These are phyloP conservation scores for Leucoraja erinaceus DNA, from an alignment of 2,113 vertebrate genomes.

Conservation along the genomic window DNA sequence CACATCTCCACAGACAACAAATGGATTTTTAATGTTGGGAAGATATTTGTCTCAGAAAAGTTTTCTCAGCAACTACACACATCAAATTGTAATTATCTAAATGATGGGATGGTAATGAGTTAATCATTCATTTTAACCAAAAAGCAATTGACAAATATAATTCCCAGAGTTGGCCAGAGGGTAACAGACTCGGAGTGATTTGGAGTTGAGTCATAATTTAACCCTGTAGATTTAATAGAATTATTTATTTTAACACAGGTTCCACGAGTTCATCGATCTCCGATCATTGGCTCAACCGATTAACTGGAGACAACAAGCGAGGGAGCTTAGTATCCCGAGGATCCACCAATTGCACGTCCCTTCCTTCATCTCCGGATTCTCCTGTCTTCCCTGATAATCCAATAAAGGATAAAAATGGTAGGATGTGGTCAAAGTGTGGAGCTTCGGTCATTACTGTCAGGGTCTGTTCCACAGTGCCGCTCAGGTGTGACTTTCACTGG, in stretches of 20 bases:
- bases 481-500: neutral
- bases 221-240: neutral
- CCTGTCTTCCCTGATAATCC: conserved; percentile 52
- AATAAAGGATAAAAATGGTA: conserved; percentile 60
- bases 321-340: conserved; percentile 59
- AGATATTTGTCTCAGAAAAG: neutral
- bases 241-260: conserved; percentile 51
- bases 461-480: neutral
- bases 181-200: neutral
- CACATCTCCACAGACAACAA: neutral
- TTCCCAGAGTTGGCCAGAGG: neutral
- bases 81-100: neutral
- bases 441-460: neutral
- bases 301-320: conserved; percentile 56
- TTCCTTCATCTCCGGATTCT: conserved; percentile 55
- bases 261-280: conserved; percentile 71
- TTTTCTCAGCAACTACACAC: neutral
- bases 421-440: neutral
- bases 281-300: conserved; percentile 74
- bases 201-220: neutral
- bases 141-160: neutral
- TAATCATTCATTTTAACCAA: neutral
- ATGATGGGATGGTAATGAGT: neutral
- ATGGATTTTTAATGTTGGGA: neutral
- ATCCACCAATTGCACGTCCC: conserved; percentile 53